Conservation (phyloP, 2,113 vertebrate genomes). For the Polypterus senegalus region DNA sequence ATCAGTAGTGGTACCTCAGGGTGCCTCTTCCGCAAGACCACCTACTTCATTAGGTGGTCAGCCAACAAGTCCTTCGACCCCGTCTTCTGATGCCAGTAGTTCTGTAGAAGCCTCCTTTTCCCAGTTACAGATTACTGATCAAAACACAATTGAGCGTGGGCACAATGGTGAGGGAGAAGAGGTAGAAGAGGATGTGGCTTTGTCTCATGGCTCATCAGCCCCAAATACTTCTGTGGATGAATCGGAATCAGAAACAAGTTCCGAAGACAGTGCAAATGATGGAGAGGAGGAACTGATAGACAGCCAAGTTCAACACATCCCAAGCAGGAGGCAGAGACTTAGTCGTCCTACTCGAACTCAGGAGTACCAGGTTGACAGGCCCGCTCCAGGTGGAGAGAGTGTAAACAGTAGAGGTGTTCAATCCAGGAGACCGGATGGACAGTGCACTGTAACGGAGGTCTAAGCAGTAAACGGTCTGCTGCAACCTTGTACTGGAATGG, state of each 20-base stretch:
- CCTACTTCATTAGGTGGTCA: conserved; percentile 63
- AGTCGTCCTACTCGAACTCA: conserved; percentile 30
- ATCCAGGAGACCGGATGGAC: conserved; percentile 82
- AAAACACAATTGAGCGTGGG: conserved; percentile 56
- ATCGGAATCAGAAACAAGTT: conserved; percentile 64
- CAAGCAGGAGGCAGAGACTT: conserved; percentile 58
- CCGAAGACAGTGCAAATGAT: conserved; percentile 59
- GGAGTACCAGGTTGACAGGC: conserved; percentile 46
- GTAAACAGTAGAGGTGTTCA: conserved; percentile 39
- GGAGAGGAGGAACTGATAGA: conserved; percentile 26
- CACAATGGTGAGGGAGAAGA: conserved; percentile 71
- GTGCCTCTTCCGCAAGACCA: conserved; percentile 55
- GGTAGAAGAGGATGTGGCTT: conserved; percentile 49
- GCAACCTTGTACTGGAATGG: neutral
- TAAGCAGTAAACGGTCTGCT: conserved; percentile 42
- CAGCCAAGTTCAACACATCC: conserved; percentile 24
- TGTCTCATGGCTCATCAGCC: conserved; percentile 58
- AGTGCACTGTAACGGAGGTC: conserved; percentile 87
- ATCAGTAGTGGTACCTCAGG: conserved; percentile 16
- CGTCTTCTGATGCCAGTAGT: conserved; percentile 43
- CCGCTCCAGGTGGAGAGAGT: conserved; percentile 46
- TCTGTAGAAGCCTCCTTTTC: conserved; percentile 71
- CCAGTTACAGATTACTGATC: conserved; percentile 70
- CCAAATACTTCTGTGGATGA: conserved; percentile 63
- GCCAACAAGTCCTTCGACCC: conserved; percentile 34